These are phyloP conservation scores for Drosophila fungiperda DNA, from an alignment of 2,888 invertebrate genomes.

Conservation along the genomic window DNA sequence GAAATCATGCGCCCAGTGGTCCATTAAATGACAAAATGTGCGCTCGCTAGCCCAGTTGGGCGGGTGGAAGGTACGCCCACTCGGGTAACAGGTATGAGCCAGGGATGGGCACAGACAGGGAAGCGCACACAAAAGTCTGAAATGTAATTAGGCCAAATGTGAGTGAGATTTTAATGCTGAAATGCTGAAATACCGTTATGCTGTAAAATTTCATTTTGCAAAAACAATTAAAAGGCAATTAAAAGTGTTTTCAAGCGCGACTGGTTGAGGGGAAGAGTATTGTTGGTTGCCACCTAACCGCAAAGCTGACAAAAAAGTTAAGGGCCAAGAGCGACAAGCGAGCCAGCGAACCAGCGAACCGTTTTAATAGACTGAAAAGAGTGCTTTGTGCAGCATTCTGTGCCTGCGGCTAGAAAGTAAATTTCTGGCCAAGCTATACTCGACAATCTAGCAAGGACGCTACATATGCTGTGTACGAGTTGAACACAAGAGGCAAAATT, in stretches of 20 bases:
- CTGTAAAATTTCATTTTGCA: slow-evolving; percentile 62
- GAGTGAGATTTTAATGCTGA: slow-evolving; percentile 31
- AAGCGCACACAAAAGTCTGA: slow-evolving; percentile 46
- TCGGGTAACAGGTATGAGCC: neutral
- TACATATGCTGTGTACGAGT: slow-evolving; percentile 55
- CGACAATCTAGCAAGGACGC: slow-evolving; percentile 38
- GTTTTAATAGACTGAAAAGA: slow-evolving; percentile 71
- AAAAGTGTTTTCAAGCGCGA: slow-evolving; percentile 66
- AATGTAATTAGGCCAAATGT: slow-evolving; percentile 79
- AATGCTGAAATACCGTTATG: slow-evolving; percentile 54
- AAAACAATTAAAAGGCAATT: slow-evolving; percentile 82
- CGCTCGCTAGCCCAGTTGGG: slow-evolving; percentile 33
- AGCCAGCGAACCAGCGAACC: slow-evolving; percentile 60
- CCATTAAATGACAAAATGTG: slow-evolving; percentile 82
- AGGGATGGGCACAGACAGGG: slow-evolving; percentile 4
- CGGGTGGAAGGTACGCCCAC: slow-evolving; percentile 18
- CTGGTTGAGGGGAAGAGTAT: slow-evolving; percentile 10
- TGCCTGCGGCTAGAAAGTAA: slow-evolving; percentile 65
- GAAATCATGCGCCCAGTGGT: slow-evolving; percentile 83
- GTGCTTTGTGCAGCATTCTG: slow-evolving; percentile 32
- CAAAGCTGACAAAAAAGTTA: slow-evolving; percentile 40
- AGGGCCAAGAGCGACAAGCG: slow-evolving; percentile 32
- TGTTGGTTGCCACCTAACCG: slow-evolving; percentile 24
- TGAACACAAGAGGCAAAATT: slow-evolving; percentile 14
- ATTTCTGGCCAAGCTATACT: slow-evolving; percentile 23